Percentiles rank a stretch among this genome's conserved stretches.
Conservation (phyloP, 2,797 vertebrate species). For the Artibeus jamaicensis region DNA sequence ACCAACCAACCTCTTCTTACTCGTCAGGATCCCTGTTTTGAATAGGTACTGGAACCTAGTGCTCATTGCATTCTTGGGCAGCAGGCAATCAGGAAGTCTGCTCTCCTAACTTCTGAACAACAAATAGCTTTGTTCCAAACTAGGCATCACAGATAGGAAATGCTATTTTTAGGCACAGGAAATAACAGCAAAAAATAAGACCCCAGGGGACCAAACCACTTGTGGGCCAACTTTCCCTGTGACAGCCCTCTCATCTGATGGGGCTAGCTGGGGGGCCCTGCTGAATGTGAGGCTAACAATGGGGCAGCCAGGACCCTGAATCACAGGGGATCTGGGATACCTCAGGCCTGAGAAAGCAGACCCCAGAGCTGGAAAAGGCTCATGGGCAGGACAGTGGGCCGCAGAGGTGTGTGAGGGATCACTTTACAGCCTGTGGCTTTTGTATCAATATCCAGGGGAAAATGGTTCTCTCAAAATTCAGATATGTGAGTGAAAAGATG, state of each 20-base stretch:
- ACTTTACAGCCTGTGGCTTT: background rate
- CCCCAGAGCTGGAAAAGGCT: background rate
- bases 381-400: background rate
- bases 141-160: conserved; percentile 39
- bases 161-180: conserved; percentile 52
- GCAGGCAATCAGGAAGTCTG: background rate
- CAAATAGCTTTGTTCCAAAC: conserved; percentile 38
- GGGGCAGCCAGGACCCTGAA: too few species aligned
- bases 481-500: rapidly evolving
- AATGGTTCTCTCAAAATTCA: background rate
- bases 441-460: background rate
- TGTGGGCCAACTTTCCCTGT: background rate
- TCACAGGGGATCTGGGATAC: background rate
- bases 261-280: background rate
- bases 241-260: background rate
- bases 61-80: background rate
- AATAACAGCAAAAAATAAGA: conserved; percentile 51
- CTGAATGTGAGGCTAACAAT: rapidly evolving
- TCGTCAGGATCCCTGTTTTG: background rate
- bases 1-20: background rate
- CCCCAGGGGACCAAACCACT: background rate
- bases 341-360: background rate
- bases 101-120: background rate
- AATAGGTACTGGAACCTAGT: background rate
- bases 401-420: rapidly evolving